Percentiles rank a stretch among this genome's conserved stretches.
These are phyloP conservation scores for Passerina amoena DNA, from an alignment of 2,113 vertebrate genomes.

Conservation along the genomic window DNA sequence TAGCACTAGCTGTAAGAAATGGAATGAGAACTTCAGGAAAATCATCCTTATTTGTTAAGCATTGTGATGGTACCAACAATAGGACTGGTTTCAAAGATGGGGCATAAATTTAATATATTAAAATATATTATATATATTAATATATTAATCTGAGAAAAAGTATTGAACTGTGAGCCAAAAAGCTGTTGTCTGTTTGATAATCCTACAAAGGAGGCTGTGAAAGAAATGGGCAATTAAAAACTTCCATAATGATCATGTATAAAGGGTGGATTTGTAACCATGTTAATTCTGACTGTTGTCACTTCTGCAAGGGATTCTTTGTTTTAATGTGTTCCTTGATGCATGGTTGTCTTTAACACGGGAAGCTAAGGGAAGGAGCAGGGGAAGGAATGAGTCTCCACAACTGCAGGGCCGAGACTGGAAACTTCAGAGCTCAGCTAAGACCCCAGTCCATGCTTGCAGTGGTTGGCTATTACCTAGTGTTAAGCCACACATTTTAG, in stretches of 20 bases:
- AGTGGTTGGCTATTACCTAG: background rate
- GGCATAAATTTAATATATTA: background rate
- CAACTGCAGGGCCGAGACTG: background rate
- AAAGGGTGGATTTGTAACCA: background rate
- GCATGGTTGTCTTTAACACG: background rate
- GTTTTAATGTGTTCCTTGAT: background rate
- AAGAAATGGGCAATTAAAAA: background rate
- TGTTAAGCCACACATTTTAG: background rate
- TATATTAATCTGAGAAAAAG: background rate
- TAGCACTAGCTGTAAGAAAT: background rate
- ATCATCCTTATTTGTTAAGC: background rate
- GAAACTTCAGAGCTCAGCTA: background rate
- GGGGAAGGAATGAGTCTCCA: background rate
- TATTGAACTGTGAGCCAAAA: rapidly evolving
- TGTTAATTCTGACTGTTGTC: background rate
- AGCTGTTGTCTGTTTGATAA: background rate
- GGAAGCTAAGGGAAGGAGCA: background rate
- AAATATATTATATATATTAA: background rate
- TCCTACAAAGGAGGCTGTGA: rapidly evolving
- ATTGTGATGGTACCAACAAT: background rate
- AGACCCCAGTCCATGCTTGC: background rate
- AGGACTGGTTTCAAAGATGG: background rate
- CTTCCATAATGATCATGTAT: background rate
- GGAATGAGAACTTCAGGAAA: background rate
- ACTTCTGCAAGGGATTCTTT: background rate